Evolutionary conservation across 2,888 invertebrate genomes (phyloP), one percentile per base, ranked within the genome.

Genomic region (Mythimna ferrago): DNA sequence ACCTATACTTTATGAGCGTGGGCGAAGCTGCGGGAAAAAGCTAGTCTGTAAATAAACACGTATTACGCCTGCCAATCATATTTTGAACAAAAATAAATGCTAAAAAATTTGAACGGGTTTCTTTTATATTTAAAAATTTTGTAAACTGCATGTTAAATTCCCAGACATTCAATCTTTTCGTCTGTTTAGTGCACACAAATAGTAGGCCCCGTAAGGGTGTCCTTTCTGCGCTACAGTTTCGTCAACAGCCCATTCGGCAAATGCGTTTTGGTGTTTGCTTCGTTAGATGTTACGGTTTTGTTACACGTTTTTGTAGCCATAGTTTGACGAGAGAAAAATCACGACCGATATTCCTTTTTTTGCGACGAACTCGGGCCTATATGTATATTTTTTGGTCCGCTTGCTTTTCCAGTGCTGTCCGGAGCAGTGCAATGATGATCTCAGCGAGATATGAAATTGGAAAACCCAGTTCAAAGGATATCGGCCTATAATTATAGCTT

Each of bases 231-330:
- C 73, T 72, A 72, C 79, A 76, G 77, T 78, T 84, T 81, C 78
- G 86, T 88, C 88, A 88, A 85, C 85, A 88, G 86, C 86, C 89
- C 86, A 89, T 89, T 90, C 86, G 73, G 76, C 81, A 89, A 91
- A 92, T 90, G 89, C 90, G 86, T 89, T 92, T 89, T 83, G 83
- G 82, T 92, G 90, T 93, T 93, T 93, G 92, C 92, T 94, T 94
- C 93, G 93, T 94, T 93, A 93, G 92, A 88, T 86, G 86, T 88
- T 80, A 81, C 83, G 76, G 87, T 90, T 89, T 89, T 90, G 80
- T 78, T 75, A 85, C 78, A 76, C 86, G 72, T 89, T 90, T 90
- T 90, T 89, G 85, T 78, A 78, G 66, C 76, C 75, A 86, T 77
- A 87, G 88, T 88, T 90, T 87, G 85, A 89, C 86, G 85, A 78